Evolutionary conservation across 1,140 invertebrate species (phyloP).

Genomic region (Pectinophora gossypiella): DNA sequence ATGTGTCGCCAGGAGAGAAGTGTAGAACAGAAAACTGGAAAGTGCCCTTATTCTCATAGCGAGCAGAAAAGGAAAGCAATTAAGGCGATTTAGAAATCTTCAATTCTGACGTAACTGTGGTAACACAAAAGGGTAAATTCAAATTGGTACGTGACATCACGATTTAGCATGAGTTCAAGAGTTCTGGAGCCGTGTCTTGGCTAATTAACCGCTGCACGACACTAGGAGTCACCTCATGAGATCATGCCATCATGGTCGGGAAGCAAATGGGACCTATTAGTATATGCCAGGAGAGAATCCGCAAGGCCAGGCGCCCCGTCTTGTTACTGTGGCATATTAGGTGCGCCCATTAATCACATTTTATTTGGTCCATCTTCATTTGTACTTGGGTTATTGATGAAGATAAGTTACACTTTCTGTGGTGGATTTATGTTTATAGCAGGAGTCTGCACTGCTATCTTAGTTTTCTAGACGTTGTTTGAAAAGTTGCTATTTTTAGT

Average conservation of each 20-base stretch:
- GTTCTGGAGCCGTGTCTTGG: constrained; percentile 7
- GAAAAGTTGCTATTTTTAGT: too few species aligned
- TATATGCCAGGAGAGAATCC: constrained; percentile 38
- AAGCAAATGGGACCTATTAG: constrained; percentile 60
- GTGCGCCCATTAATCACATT: constrained; percentile 20
- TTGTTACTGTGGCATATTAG: constrained; percentile 24
- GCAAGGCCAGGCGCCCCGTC: constrained; percentile 17
- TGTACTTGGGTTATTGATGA: not conserved
- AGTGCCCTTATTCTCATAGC: too few species aligned
- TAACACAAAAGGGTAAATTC: constrained; percentile 18
- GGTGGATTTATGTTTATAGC: too few species aligned
- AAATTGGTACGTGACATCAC: constrained; percentile 41
- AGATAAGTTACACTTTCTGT: too few species aligned
- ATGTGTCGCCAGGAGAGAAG: too few species aligned
- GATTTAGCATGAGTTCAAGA: constrained; percentile 32
- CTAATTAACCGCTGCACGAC: constrained; percentile 60
- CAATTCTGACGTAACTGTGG: not conserved
- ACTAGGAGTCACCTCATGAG: constrained; percentile 35
- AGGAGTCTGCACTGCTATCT: too few species aligned
- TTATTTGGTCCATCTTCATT: constrained; percentile 1
- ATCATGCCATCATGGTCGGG: constrained; percentile 36
- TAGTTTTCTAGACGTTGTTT: too few species aligned
- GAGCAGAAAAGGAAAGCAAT: too few species aligned
- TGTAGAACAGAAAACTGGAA: too few species aligned
- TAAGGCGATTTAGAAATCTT: too few species aligned